Base-by-base conservation (phyloP, 92 coral and sea anemone genomes). In the Metridium senile region DNA sequence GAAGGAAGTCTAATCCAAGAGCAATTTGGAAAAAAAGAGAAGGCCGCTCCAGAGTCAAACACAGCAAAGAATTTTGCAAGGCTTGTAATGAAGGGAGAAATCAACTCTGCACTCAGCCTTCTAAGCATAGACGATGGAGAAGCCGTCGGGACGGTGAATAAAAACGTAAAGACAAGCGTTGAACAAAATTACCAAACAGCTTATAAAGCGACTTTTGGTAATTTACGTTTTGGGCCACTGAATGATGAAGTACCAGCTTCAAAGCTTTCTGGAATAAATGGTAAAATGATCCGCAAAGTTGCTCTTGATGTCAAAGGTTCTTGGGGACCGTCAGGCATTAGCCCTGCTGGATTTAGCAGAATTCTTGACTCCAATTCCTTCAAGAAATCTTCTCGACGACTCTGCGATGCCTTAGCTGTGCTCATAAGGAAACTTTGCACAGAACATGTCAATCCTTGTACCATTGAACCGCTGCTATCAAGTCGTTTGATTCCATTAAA, bases 151-250 rank as follows among this genome's bases (percentile, higher is more conserved):
- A 78, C 89, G 25, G 31, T 77, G 11, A 81, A 79, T 1, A 87
- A 85, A 30, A 76, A 85, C 10, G 93, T 85, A 16, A 89, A 80
- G 89, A 53, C 25, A 63, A 89, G 85, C 68, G 85, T 89, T 19
- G 34, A 47, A 8, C 85, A 54, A 9, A 84, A 77, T 62, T 86
- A 81, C 59, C 91, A 83, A 17, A 82, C 65, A 20, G 76, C 91
- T 18, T 83, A 86, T 66, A 75, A 65, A 76, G 87, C 91, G 25
- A 53, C 58, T 29, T 21, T 71, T 9, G 80, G 76, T 23, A 34
- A 70, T n/a, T 68, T 86, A 66, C 80, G 75, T 65, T 79, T 71
- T 46, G 91, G 87, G 21, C 84, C 91, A 76, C 58, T 81, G 16
- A 79, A 86, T 26, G 84, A 86, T 18, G n/a, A n/a, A n/a, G 46